These are phyloP conservation scores for Caenorhabditis wallacei DNA, from an alignment of 2,888 invertebrate species.

Conservation along the genomic window DNA sequence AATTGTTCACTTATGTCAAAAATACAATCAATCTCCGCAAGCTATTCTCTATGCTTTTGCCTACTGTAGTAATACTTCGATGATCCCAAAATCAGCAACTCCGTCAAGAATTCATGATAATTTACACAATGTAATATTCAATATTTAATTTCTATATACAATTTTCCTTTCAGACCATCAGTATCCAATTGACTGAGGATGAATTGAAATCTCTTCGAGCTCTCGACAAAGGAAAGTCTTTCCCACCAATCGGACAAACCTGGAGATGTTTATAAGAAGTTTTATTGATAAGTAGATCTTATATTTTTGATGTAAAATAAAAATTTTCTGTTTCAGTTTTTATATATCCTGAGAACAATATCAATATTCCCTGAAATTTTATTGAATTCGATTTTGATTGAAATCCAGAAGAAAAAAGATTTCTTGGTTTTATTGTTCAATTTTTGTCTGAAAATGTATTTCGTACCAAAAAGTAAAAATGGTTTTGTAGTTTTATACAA, in stretches of 20 bases:
- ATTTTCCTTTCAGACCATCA: constrained; percentile 53
- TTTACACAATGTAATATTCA: constrained; percentile 58
- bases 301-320: background rate
- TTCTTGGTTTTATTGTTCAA: too few species aligned
- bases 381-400: too few species aligned
- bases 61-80: constrained; percentile 64
- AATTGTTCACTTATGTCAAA: constrained; percentile 86
- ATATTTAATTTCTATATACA: background rate
- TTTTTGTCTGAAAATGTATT: background rate
- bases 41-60: constrained; percentile 75
- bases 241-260: constrained; percentile 67
- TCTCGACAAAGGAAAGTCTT: constrained; percentile 62
- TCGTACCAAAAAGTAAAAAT: background rate
- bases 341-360: too few species aligned
- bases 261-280: constrained; percentile 61
- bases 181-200: constrained; percentile 61
- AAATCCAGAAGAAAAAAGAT: background rate
- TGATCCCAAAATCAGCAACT: constrained; percentile 74
- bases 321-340: too few species aligned
- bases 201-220: constrained; percentile 61
- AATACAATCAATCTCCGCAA: constrained; percentile 83
- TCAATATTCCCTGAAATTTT: too few species aligned
- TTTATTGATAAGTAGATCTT: background rate
- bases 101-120: constrained; percentile 72
- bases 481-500: too few species aligned